These are phyloP conservation scores for Scytalopus superciliaris DNA, from an alignment of 2,113 vertebrate genomes.

Conservation along the genomic window DNA sequence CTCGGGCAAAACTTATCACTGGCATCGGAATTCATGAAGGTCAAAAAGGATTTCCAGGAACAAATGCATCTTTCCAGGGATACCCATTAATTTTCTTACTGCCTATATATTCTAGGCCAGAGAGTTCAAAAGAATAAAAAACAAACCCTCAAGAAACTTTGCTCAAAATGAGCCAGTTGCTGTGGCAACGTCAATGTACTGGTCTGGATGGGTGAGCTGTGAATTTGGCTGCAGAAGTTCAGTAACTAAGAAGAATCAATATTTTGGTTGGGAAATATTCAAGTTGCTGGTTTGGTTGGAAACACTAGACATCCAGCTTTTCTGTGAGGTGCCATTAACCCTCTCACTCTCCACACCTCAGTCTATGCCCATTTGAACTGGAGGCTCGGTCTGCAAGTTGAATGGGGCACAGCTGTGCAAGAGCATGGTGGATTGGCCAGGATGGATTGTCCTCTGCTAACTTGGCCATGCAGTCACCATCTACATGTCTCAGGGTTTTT, in stretches of 20 bases:
- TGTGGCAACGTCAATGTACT: not conserved
- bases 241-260: conserved; percentile 28
- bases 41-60: not conserved
- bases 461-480: not conserved
- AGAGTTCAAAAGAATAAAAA: not conserved
- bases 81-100: not conserved
- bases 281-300: not conserved
- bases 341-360: not conserved
- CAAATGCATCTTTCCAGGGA: not conserved
- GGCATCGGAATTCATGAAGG: not conserved
- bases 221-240: conserved; percentile 4
- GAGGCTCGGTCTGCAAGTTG: not conserved
- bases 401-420: not conserved
- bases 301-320: not conserved
- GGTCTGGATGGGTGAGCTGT: not conserved
- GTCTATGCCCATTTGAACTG: not conserved
- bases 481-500: not conserved
- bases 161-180: not conserved
- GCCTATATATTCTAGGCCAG: not conserved
- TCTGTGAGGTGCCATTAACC: not conserved
- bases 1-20: not conserved
- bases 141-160: not conserved
- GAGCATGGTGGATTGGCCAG: not conserved
- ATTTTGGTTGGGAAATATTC: conserved; percentile 29
- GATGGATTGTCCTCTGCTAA: not conserved